Evolutionary conservation across 2,113 vertebrate species (phyloP).

Genomic region (Calyptomena viridis): DNA sequence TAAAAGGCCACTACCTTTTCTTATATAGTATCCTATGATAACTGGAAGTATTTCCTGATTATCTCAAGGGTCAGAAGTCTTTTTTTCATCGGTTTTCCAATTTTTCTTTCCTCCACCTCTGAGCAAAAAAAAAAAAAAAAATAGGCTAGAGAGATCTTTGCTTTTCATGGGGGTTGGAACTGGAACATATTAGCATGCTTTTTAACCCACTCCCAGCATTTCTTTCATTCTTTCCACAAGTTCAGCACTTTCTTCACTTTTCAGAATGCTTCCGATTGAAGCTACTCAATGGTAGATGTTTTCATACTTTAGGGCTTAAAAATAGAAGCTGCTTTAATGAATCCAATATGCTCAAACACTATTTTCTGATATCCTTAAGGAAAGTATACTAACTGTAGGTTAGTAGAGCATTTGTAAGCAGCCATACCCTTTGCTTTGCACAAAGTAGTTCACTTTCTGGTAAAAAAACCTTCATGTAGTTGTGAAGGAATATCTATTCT

Average conservation of each 20-base stretch:
- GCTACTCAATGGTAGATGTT: slow-evolving; percentile 20
- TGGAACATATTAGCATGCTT: background rate
- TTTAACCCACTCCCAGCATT: slow-evolving; percentile 46
- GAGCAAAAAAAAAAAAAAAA: background rate
- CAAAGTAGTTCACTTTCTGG: background rate
- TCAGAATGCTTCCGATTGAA: background rate
- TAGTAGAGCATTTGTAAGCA: background rate
- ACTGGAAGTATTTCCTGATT: background rate
- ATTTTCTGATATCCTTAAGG: background rate
- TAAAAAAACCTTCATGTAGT: background rate
- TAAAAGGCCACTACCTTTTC: background rate
- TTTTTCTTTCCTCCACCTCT: background rate
- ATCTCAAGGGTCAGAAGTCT: background rate
- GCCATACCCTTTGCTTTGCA: background rate
- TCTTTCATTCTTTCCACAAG: slow-evolving; percentile 45
- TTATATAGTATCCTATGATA: background rate
- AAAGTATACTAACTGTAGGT: background rate
- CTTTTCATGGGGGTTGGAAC: background rate
- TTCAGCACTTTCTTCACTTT: background rate
- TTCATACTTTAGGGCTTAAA: slow-evolving; percentile 30
- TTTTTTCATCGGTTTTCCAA: background rate
- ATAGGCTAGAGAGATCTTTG: background rate
- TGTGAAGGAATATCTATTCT: background rate
- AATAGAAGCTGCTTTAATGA: slow-evolving; percentile 51
- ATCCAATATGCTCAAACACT: background rate